Evolutionary conservation across 2,113 vertebrate species (phyloP), one percentile per base, ranked within the genome.

Genomic region (Caretta caretta): DNA sequence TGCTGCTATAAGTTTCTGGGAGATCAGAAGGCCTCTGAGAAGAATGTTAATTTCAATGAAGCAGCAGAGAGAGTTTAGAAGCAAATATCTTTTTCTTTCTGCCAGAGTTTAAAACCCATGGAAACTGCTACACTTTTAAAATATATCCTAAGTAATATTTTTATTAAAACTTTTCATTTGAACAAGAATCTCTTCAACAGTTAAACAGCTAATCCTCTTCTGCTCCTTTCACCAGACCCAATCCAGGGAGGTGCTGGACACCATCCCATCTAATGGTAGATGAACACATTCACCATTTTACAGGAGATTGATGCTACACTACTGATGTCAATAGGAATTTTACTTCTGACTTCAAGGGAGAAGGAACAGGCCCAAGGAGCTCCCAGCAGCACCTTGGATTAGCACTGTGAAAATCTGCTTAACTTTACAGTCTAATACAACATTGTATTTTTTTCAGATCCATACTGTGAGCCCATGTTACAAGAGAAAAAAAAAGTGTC

Each of bases 121-220:
- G 22, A 8, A 83, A 84, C 72, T 86, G 10, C 8, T 91, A 57
- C 12, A 35, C 62, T 82, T 81, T 24, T 87, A 42, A 69, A 75
- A 65, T 75, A 16, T 76, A 20, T 72, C 22, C 31, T 81, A 5
- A 31, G 6, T 9, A 54, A 49, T 50, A 56, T 31, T 62, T 62
- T 84, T 57, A 42, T 72, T 57, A 53, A 53, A 84, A 5, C 20
- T 53, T 96, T 96, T 95, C 46, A 89, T 96, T 90, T 96, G 91
- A 88, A 92, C 93, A 88, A 93, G 91, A 83, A 87, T 87, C 57
- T 92, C 93, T 94, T 97, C 86, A 94, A 87, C 81, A 92, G 65
- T 95, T 92, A 93, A 91, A 93, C 17, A 94, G 83, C 75, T 93
- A 92, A 92, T 81, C 90, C 42, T 46, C 96, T 95, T 97, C 95